These are phyloP conservation scores for Beris chalybata DNA, from an alignment of 2,888 invertebrate species.

Conservation along the genomic window DNA sequence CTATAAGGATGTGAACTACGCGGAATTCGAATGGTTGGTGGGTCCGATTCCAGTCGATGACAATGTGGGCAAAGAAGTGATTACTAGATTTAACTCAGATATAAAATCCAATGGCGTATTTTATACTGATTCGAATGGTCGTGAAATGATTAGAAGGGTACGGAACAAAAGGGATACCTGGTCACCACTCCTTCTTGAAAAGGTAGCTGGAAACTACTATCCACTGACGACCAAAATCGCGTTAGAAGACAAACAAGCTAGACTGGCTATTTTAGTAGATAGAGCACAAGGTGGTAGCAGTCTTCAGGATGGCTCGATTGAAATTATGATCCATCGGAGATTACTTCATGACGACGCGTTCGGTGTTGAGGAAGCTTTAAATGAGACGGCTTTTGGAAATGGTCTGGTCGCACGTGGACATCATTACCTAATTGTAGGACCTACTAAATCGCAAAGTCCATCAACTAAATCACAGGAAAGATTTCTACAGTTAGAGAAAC, in stretches of 20 bases:
- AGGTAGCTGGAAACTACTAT: conserved; percentile 87
- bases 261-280: conserved; percentile 64
- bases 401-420: conserved; percentile 74
- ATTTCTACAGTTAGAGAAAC: conserved; percentile 58
- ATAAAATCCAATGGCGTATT: conserved; percentile 69
- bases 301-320: conserved; percentile 72
- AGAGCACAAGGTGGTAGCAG: conserved; percentile 82
- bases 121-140: conserved; percentile 92
- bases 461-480: conserved; percentile 55
- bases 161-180: conserved; percentile 75
- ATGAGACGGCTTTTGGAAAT: conserved; percentile 72
- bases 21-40: conserved; percentile 76
- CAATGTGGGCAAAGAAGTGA: conserved; percentile 77
- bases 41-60: conserved; percentile 73
- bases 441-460: conserved; percentile 43
- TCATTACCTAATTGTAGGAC: conserved; percentile 62
- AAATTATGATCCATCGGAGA: conserved; percentile 83
- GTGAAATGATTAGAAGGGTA: conserved; percentile 76
- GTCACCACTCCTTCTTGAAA: conserved; percentile 67
- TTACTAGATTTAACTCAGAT: conserved; percentile 71
- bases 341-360: conserved; percentile 85
- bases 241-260: conserved; percentile 61
- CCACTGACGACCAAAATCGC: conserved; percentile 84
- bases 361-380: conserved; percentile 88
- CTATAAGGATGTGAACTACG: conserved; percentile 61